These are phyloP conservation scores for Neodiprion fabricii DNA, from an alignment of 1,140 invertebrate genomes.

Conservation along the genomic window DNA sequence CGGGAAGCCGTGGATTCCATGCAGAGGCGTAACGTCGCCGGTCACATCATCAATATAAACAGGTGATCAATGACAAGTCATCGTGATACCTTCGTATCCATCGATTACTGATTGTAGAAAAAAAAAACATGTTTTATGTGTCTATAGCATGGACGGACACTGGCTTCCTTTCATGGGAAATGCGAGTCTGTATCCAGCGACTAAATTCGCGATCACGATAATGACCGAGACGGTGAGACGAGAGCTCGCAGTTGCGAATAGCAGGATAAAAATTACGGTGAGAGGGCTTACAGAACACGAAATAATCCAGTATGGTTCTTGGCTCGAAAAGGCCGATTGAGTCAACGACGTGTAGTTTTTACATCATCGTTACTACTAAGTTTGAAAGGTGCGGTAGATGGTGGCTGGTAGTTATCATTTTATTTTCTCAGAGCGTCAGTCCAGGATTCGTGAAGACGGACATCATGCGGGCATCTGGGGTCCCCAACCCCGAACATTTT, in stretches of 20 bases:
- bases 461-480: constrained; percentile 29
- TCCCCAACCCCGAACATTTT: constrained; percentile 35
- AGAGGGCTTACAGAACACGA: constrained; percentile 20
- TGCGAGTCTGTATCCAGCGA: constrained; percentile 53
- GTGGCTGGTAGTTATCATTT: no score
- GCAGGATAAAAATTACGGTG: constrained; percentile 49
- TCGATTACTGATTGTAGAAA: no score
- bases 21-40: constrained; percentile 66
- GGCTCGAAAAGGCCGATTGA: no score
- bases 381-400: no score
- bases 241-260: constrained; percentile 49
- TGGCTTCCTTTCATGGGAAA: constrained; percentile 34
- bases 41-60: constrained; percentile 75
- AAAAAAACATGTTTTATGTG: background rate
- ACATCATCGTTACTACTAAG: no score
- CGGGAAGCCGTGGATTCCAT: constrained; percentile 72
- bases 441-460: background rate
- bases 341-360: no score
- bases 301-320: no score
- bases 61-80: constrained; percentile 60
- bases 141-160: constrained; percentile 11
- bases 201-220: constrained; percentile 62
- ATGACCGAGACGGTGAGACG: constrained; percentile 59
- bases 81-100: background rate
- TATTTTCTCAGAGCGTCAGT: constrained; percentile 52